Evolutionary conservation across 2,797 vertebrate genomes (phyloP), one percentile per base, ranked within the genome.

Genomic region (Sciurus vulgaris): DNA sequence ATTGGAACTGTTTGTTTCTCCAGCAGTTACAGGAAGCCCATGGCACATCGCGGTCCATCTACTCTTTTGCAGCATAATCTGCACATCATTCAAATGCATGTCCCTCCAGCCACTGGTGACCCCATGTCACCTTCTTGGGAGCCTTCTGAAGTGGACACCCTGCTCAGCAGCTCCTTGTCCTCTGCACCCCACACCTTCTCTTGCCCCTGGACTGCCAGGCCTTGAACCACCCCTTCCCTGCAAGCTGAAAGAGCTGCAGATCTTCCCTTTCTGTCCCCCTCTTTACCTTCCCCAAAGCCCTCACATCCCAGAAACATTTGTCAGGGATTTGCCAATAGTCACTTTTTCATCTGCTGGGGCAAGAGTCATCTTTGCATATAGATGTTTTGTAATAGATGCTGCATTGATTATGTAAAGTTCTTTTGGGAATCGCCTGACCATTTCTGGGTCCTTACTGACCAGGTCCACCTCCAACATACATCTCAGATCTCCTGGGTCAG

Each of bases 381-480:
- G 97, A 97, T 96, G 96, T 95, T 97, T 97, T 96, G 96, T 97
- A 98, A 97, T 96, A 97, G 96, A 97, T 97, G 96, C 91, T 89
- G 95, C 94, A 98, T 97, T 97, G 97, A 98, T 97, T 97, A 97
- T 97, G 97, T 97, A 97, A 93, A 97, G 97, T 95, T 97, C 97
- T 98, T 98, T 97, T 97, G 97, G 96, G 97, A 98, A 97, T 94
- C n/a, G 95, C 56, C 81, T 94, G 95, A 94, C 91, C 94, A 74
- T 93, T 96, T 96, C 97, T 97, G 95, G 96, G 93, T 93, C 96
- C 86, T 96, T 85, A 92, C 86, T 94, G 95, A 96, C 96, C 94
- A 94, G 41, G 73, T 93, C 87, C 94, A 95, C 96, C 95, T 96
- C 95, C 82, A 44, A n/a, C 41, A 84, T 61, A 79, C 38, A 82